Evolutionary conservation across 2,797 vertebrate genomes (phyloP).

Genomic region (Paguma larvata): DNA sequence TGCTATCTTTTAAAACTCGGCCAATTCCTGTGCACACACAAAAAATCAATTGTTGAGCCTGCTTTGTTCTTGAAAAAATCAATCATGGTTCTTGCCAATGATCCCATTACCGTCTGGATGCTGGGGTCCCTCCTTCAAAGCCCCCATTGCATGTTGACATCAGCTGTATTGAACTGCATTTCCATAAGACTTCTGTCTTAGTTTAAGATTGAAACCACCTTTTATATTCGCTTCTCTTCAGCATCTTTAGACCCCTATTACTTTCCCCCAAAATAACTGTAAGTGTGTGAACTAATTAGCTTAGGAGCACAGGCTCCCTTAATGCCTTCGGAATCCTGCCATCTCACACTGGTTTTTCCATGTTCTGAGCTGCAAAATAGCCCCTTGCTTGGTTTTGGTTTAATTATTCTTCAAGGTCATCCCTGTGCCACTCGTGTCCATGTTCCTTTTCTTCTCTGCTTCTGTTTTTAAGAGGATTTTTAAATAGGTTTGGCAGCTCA

Average conservation of each 20-base stretch:
- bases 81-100: conserved; percentile 76
- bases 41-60: conserved; percentile 77
- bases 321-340: conserved; percentile 79
- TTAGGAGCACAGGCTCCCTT: conserved; percentile 79
- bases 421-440: conserved; percentile 6
- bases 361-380: conserved; percentile 67
- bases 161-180: conserved; percentile 37
- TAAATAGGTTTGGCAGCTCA: conserved; percentile 65
- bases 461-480: conserved; percentile 80
- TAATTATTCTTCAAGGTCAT: conserved; percentile 83
- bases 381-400: conserved; percentile 71
- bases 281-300: conserved; percentile 82
- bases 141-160: conserved; percentile 47
- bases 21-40: conserved; percentile 69
- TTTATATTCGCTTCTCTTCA: conserved; percentile 71
- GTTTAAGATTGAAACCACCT: conserved; percentile 74
- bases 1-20: conserved; percentile 72
- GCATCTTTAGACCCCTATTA: conserved; percentile 75
- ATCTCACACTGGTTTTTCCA: conserved; percentile 75
- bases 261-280: conserved; percentile 70
- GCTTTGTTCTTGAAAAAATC: conserved; percentile 81
- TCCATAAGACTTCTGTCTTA: conserved; percentile 57
- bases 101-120: conserved; percentile 78
- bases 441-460: conserved; percentile 73
- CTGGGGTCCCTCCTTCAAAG: conserved; percentile 50